Evolutionary conservation across 2,113 vertebrate genomes (phyloP), one percentile per base, ranked within the genome.

Genomic region (Prionailurus viverrinus): DNA sequence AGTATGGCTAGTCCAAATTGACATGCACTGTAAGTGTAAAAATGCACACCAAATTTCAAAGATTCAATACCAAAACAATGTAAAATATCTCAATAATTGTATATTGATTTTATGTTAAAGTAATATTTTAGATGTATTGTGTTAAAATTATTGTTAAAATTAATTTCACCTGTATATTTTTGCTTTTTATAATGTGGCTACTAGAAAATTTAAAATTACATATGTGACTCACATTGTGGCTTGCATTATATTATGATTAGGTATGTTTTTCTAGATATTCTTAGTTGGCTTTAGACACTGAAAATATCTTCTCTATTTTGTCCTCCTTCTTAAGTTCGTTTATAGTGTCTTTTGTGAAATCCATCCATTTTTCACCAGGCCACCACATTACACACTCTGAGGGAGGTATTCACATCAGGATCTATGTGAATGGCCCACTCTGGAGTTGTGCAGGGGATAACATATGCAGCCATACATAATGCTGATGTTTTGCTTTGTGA

Each of bases 121-220:
- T 80, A 61, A 1, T 61, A 80, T 89, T 89, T 89, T 71, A 58
- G 23, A 31, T 95, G 61, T 74, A 45, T n/a, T 76, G 29, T 58
- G 27, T 79, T 55, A 69, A 91, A 95, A 55, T 19, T 58, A 73
- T 45, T 93, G 66, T 90, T 13, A 93, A 89, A 95, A 71, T 86
- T 82, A 66, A 82, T 94, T 87, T 87, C 95, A 81, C 39, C 33
- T 82, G 7, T 87, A 80, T 93, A 39, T 45, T 89, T 89, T 91
- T 92, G 53, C 18, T 63, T 87, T 95, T 94, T 65, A 78, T 93
- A 79, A 71, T 80, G 3, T 53, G 61, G 13, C 71, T 89, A 87
- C 48, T 83, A 87, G 29, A 90, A 87, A 90, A 81, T 69, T 80
- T 86, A 73, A 79, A 73, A 79, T 76, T 48, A 79, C 33, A 21